Conservation (phyloP, 1,140 invertebrate genomes). For the Aphis craccivora region DNA sequence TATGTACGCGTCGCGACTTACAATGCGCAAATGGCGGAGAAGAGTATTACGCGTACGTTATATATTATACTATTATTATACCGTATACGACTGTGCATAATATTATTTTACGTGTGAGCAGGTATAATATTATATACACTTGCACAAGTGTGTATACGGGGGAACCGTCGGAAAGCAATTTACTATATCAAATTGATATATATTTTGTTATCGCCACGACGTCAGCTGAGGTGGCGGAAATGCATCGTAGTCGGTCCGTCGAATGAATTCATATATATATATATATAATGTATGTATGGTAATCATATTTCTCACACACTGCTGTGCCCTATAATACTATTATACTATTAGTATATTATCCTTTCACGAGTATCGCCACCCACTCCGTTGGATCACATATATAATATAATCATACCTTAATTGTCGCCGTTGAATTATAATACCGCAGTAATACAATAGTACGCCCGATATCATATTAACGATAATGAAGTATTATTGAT, state of each 20-base stretch:
- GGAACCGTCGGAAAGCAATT: neutral
- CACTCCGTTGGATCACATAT: neutral
- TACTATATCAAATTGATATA: neutral
- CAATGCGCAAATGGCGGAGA: neutral
- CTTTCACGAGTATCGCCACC: neutral
- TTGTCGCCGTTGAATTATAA: neutral
- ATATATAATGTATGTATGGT: neutral
- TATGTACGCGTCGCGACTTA: neutral
- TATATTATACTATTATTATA: neutral
- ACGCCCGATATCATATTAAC: neutral
- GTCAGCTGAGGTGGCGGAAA: neutral
- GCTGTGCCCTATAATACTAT: neutral
- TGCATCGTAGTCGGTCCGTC: neutral
- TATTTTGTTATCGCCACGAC: neutral
- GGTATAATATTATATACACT: neutral
- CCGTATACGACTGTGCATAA: neutral
- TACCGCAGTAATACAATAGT: neutral
- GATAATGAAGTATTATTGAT: neutral
- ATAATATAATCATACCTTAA: neutral
- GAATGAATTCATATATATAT: neutral
- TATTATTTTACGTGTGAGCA: slow-evolving; percentile 15
- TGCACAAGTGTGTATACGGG: neutral
- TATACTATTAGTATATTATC: slow-evolving; percentile 10
- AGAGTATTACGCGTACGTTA: neutral
- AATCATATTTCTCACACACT: neutral